Percentiles rank a stretch among this genome's conserved stretches.
These are phyloP conservation scores for Drosophila ficusphila DNA, from an alignment of 1,140 invertebrate genomes.

Conservation along the genomic window DNA sequence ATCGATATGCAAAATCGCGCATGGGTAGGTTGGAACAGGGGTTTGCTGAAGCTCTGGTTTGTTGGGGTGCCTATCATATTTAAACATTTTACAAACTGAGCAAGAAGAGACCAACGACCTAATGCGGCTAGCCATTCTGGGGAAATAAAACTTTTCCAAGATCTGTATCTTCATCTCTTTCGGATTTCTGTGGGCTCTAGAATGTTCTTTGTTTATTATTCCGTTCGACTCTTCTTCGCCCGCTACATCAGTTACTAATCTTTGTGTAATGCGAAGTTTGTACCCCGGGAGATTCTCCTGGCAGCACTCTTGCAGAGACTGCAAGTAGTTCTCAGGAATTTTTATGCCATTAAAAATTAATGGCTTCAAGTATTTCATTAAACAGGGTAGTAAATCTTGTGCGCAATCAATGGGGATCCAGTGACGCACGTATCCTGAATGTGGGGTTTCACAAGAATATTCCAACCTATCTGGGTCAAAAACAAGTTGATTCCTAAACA, in stretches of 20 bases:
- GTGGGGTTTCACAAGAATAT: too few relatives aligned
- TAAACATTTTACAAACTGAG: too few relatives aligned
- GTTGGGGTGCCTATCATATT: not conserved
- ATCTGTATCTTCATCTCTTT: constrained; percentile 1
- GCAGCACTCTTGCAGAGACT: too few relatives aligned
- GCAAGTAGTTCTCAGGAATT: too few relatives aligned
- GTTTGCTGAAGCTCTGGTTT: not conserved
- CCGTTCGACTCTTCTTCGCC: too few relatives aligned
- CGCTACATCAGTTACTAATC: too few relatives aligned
- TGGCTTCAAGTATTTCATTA: not conserved
- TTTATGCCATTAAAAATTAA: not conserved
- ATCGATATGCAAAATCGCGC: not conserved
- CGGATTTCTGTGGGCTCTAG: constrained; percentile 9
- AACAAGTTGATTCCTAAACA: constrained; percentile 37
- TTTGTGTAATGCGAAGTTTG: too few relatives aligned
- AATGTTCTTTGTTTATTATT: constrained; percentile 15
- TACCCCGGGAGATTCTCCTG: too few relatives aligned
- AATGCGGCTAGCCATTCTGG: not conserved
- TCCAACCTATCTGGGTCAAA: not conserved
- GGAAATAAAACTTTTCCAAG: constrained; percentile 16
- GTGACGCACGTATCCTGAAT: not conserved
- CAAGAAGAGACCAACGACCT: not conserved
- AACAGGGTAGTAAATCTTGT: not conserved
- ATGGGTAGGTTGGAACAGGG: not conserved
- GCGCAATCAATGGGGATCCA: too few relatives aligned